Conservation (phyloP, 2,113 vertebrate species). For the Numida meleagris region DNA sequence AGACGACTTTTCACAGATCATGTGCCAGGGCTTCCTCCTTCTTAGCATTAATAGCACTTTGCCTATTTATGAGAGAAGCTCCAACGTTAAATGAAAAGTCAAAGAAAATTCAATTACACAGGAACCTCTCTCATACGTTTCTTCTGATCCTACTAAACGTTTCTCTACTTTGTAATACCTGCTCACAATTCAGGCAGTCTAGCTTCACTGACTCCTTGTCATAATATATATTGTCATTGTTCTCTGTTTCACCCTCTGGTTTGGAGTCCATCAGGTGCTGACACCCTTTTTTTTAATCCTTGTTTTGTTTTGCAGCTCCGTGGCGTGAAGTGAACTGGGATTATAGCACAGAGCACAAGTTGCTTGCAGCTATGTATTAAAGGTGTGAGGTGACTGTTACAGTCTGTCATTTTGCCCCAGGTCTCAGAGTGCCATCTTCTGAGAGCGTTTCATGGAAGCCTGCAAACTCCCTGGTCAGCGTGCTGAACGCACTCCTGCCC, state of each 20-base stretch:
- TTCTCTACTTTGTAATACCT: neutral
- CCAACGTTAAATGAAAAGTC: neutral
- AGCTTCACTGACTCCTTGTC: neutral
- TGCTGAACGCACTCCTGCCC: neutral
- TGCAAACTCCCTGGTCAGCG: neutral
- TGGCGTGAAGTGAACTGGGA: neutral
- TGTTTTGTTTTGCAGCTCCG: neutral
- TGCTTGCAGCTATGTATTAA: neutral
- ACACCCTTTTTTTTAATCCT: neutral
- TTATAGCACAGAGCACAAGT: neutral
- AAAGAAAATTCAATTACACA: neutral
- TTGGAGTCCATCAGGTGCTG: neutral
- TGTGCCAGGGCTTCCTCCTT: neutral
- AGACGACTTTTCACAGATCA: neutral
- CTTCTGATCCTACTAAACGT: neutral
- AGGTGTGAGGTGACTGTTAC: neutral
- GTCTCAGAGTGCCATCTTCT: neutral
- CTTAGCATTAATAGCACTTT: neutral
- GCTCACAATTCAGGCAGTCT: neutral
- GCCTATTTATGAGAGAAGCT: neutral
- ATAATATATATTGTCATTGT: neutral
- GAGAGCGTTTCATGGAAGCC: neutral
- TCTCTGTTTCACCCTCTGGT: neutral
- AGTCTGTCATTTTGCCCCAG: neutral
- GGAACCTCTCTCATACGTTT: neutral